Evolutionary conservation across 2,888 invertebrate species (phyloP), one percentile per base, ranked within the genome.

Genomic region (Tridacna crocea): DNA sequence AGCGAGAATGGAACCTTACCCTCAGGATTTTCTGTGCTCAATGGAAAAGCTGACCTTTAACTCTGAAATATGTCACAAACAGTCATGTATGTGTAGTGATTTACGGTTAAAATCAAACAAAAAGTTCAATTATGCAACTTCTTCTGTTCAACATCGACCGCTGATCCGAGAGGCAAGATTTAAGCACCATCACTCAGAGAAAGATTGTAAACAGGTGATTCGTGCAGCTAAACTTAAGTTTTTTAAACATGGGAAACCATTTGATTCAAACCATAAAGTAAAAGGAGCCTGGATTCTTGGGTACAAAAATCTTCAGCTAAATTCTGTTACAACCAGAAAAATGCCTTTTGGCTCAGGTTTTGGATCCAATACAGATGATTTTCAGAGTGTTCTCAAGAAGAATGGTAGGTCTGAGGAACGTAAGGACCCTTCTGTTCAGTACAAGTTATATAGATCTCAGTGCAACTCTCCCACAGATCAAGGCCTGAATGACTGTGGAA

Each of bases 161-260:
- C 65, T 91, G 19, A 89, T 91, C 22, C 83, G 88, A 36, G 92
- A 92, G 47, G 91, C 92, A 13, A 81, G 88, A 36, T 84, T 93
- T 11, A 91, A 91, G 72, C 73, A 91, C 46, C 92, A 92, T 72
- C 89, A 92, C 70, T 87, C 89, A 46, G 89, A 91, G 48, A 92
- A 92, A 82, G 92, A 92, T 77, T 85, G 89, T n/a, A 89, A 89
- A 51, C 88, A 89, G 55, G 83, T 92, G 13, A 87, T 92, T 24
- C 84, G 92, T 24, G 90, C 91, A 26, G 92, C 92, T 10, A 88
- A 84, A 55, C 82, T 92, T 12, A 88, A 90, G 75, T 83, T 92
- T 24, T 79, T 86, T 24, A 90, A 88, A 76, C 79, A 85, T 63
- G 84, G 84, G 24, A 88, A 84, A 82, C 83, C 75, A 19, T 75